phyloP scores from a whole-genome alignment of 1,140 invertebrate genomes.

The Aphis gossypii region DNA sequence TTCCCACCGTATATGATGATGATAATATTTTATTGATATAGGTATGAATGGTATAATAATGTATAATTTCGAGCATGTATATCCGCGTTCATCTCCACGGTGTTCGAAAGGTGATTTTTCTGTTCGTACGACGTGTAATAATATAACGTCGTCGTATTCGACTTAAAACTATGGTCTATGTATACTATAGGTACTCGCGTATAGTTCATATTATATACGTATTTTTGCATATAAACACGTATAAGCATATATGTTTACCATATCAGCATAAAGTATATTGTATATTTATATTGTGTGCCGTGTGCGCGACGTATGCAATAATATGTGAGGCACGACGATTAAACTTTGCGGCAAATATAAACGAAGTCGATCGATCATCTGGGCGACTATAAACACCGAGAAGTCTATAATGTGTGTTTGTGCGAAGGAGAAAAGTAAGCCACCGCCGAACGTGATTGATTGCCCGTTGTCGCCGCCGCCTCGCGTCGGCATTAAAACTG shows the following conservation, averaged over 20 bases:
- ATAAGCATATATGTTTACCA: not conserved
- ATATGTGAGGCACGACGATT: not conserved
- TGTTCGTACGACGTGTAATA: not conserved
- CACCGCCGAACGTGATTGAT: conserved; percentile 33
- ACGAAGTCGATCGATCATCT: conserved; percentile 31
- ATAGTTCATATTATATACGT: too few relatives aligned
- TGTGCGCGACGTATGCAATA: not conserved
- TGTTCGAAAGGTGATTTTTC: not conserved
- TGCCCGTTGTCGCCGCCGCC: conserved; percentile 3
- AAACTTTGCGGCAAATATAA: conserved; percentile 23
- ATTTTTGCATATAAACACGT: not conserved
- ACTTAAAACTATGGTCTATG: not conserved
- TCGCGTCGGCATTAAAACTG: not conserved
- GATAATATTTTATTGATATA: too few relatives aligned
- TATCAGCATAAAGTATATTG: not conserved
- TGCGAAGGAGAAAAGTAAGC: not conserved
- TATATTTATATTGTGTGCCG: not conserved
- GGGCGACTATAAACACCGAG: not conserved
- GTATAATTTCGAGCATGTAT: not conserved
- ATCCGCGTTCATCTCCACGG: too few relatives aligned
- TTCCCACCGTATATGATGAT: too few relatives aligned
- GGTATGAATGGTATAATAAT: not conserved
- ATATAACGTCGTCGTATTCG: not conserved
- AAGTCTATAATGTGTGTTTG: not conserved
- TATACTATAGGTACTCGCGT: too few relatives aligned